Base-by-base conservation (phyloP, 2,888 invertebrate species). In the Ecdyonurus torrentis region DNA sequence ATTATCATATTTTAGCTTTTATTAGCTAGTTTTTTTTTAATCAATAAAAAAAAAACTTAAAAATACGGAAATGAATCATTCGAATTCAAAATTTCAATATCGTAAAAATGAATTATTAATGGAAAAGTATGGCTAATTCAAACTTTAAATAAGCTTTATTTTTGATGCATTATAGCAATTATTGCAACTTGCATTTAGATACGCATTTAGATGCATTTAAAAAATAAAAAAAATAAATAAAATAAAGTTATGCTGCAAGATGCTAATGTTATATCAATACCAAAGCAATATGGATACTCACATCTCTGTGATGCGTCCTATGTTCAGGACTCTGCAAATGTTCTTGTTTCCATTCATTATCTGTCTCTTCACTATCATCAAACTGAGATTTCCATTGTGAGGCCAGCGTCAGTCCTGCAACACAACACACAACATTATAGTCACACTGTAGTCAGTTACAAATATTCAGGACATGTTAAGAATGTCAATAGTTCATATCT, bases 381-480 rank as follows among this genome's bases (percentile, higher is more conserved):
- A 95, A 95, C 73, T 95, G 94, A 0, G 93, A 93, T 72, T 94
- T 94, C 93, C 95, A 95, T 71, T 90, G 90, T 20, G 94, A 94
- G 1, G 91, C 94, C 19, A 96, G 77, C 0, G 96, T 96, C 10
- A 94, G 76, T 7, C 74, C 75, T 70, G 59, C 23, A 62, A 52
- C 60, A 53, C 50, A n/a, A 64, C 59, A 5, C n/a, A 5, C 24
- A 52, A 20, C 19, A 18, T 25, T 37, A 5, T 10, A 15, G 15
- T 37, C 37, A 37, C 37, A 37, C 37, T 37, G 37, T 10, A 15
- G 37, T 37, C 15, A n/a, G n/a, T n/a, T n/a, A n/a, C n/a, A n/a
- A n/a, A n/a, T n/a, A n/a, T n/a, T n/a, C n/a, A n/a, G n/a, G n/a
- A n/a, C n/a, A n/a, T n/a, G n/a, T n/a, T n/a, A n/a, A n/a, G n/a